Conservation (phyloP, 2,888 invertebrate species). For the Epirrhoe tristata region DNA sequence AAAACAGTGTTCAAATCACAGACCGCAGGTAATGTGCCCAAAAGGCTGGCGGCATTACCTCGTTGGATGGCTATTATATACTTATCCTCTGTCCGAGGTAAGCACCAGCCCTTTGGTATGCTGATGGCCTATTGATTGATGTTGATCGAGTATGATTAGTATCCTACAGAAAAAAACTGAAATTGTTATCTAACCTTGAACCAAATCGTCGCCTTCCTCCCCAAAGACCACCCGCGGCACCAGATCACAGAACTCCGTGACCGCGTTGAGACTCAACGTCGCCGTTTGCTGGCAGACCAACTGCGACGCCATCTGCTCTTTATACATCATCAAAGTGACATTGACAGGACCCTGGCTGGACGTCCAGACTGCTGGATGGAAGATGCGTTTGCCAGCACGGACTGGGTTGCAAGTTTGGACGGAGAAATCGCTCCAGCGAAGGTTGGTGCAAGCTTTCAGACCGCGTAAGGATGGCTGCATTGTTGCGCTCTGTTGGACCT, state of each 20-base stretch:
- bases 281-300: slow-evolving; percentile 87
- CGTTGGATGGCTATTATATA: too few relatives aligned
- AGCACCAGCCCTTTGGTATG: too few relatives aligned
- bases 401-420: slow-evolving; percentile 84
- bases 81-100: too few relatives aligned
- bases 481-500: slow-evolving; percentile 88
- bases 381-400: slow-evolving; percentile 89
- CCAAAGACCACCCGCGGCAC: slow-evolving; percentile 89
- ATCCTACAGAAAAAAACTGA: background rate
- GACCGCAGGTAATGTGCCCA: too few relatives aligned
- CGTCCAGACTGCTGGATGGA: slow-evolving; percentile 91
- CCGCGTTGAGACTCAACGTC: slow-evolving; percentile 88
- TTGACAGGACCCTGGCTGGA: slow-evolving; percentile 87
- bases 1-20: too few relatives aligned
- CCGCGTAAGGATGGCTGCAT: slow-evolving; percentile 89
- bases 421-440: slow-evolving; percentile 90
- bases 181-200: slow-evolving; percentile 80
- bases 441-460: slow-evolving; percentile 89
- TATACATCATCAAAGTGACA: slow-evolving; percentile 88
- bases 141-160: too few relatives aligned
- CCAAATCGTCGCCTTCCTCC: slow-evolving; percentile 86
- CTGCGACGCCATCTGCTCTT: slow-evolving; percentile 87
- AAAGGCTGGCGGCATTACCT: too few relatives aligned
- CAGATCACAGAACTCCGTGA: slow-evolving; percentile 93
- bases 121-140: too few relatives aligned